A percentile compares a stretch with the other conserved stretches of the same genome.
phyloP scores from a whole-genome alignment of 2,888 invertebrate genomes.

The Tetranychus piercei region DNA sequence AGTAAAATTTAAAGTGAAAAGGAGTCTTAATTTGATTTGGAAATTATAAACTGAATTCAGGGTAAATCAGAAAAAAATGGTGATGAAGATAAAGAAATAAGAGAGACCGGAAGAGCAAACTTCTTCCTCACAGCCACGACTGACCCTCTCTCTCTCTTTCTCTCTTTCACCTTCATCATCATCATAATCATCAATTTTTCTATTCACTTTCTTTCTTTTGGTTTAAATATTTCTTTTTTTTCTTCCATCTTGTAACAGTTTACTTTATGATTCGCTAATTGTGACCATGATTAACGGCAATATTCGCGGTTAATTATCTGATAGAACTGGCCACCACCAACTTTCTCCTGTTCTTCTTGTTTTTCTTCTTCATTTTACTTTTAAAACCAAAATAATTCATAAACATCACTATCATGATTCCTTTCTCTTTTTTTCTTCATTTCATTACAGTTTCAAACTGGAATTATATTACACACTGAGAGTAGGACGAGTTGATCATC shows the following conservation, averaged over 20 bases:
- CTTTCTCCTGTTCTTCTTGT: not conserved
- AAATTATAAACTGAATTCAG: constrained; percentile 2
- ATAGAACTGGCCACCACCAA: not conserved
- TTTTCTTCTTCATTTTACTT: not conserved
- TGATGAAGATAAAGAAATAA: not conserved
- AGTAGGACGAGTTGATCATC: not conserved
- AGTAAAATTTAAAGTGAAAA: not conserved
- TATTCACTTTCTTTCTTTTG: not conserved
- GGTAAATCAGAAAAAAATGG: constrained; percentile 5
- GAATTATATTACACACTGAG: not conserved
- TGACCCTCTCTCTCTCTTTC: not conserved
- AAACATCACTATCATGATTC: not conserved
- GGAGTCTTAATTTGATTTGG: not conserved
- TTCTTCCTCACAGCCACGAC: not conserved
- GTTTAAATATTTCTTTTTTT: not conserved
- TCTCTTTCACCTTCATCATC: not conserved
- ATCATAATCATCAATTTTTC: not conserved
- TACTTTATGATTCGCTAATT: constrained; percentile 1
- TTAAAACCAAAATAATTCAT: too few relatives aligned
- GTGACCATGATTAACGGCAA: not conserved
- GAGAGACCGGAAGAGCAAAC: constrained; percentile 3
- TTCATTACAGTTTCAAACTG: not conserved
- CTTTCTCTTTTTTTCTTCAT: not conserved
- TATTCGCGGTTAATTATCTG: constrained; percentile 1
- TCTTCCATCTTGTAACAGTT: not conserved